Evolutionary conservation across 2,113 vertebrate species (phyloP).

Genomic region (Neodontobutis hainanensis): DNA sequence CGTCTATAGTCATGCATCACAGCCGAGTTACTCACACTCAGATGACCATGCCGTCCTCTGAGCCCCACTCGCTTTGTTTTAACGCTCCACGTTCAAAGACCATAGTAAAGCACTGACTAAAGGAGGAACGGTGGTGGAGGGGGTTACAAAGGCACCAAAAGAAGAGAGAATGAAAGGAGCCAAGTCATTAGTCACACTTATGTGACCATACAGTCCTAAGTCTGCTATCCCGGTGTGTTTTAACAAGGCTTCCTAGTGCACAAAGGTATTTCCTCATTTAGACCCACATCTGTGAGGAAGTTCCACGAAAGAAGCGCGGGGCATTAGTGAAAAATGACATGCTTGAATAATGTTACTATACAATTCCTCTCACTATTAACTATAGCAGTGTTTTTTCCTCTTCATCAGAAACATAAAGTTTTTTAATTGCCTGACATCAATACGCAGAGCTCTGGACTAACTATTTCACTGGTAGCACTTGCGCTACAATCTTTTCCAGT

Average conservation of each 20-base stretch:
- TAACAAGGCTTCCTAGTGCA: conserved; percentile 31
- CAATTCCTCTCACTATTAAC: conserved; percentile 14
- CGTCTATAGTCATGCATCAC: conserved; percentile 64
- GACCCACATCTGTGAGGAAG: conserved; percentile 22
- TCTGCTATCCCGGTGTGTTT: conserved; percentile 43
- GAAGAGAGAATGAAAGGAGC: conserved; percentile 29
- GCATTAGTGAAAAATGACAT: conserved; percentile 17
- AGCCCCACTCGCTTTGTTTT: conserved; percentile 40
- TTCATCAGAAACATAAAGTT: too few relatives aligned
- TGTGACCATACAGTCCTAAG: conserved; percentile 23
- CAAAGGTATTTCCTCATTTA: conserved; percentile 49
- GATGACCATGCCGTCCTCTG: conserved; percentile 37
- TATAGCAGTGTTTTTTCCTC: conserved; percentile 9
- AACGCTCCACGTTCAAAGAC: conserved; percentile 36
- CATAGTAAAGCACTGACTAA: conserved; percentile 19
- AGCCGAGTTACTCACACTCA: conserved; percentile 59
- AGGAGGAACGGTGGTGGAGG: not conserved
- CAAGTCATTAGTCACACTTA: conserved; percentile 57
- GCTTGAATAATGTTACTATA: conserved; percentile 15
- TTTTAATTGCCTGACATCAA: too few relatives aligned
- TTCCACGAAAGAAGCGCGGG: conserved; percentile 22
- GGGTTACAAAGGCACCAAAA: not conserved
- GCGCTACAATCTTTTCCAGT: too few relatives aligned
- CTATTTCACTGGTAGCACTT: too few relatives aligned
- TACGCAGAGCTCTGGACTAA: too few relatives aligned